Percentiles rank a stretch among this genome's conserved stretches.
phyloP scores from a whole-genome alignment of 2,113 vertebrate genomes.

The Ophthalmolycus amberensis region DNA sequence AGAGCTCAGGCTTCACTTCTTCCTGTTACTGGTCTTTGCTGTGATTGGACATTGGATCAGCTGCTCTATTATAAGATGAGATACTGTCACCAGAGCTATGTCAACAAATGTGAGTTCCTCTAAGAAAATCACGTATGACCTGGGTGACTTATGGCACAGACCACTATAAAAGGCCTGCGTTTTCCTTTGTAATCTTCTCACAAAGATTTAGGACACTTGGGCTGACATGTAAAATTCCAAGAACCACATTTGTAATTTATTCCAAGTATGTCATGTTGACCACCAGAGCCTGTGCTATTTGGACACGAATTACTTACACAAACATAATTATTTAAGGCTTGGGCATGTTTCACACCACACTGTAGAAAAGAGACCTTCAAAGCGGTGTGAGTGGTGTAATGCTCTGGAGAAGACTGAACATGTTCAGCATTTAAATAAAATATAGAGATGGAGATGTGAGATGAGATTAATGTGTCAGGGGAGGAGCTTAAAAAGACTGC shows the following conservation, averaged over 20 bases:
- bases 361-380: not conserved
- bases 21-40: not conserved
- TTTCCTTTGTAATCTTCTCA: not conserved
- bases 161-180: not conserved
- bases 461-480: not conserved
- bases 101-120: slow-evolving; percentile 7
- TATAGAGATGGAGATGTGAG: not conserved
- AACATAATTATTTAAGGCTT: not conserved
- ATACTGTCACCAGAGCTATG: not conserved
- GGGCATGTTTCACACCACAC: not conserved
- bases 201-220: not conserved
- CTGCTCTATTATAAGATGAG: not conserved
- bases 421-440: slow-evolving; percentile 13
- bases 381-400: not conserved
- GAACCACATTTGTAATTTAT: not conserved
- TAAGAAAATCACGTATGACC: not conserved
- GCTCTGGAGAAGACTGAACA: not conserved
- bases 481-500: not conserved
- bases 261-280: not conserved
- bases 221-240: not conserved
- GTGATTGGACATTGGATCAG: not conserved
- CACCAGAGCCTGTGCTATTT: not conserved
- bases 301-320: not conserved
- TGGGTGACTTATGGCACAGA: not conserved
- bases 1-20: not conserved